Evolutionary conservation across 1,140 invertebrate species (phyloP), one percentile per base, ranked within the genome.

Genomic region (Lepidurus packardi): DNA sequence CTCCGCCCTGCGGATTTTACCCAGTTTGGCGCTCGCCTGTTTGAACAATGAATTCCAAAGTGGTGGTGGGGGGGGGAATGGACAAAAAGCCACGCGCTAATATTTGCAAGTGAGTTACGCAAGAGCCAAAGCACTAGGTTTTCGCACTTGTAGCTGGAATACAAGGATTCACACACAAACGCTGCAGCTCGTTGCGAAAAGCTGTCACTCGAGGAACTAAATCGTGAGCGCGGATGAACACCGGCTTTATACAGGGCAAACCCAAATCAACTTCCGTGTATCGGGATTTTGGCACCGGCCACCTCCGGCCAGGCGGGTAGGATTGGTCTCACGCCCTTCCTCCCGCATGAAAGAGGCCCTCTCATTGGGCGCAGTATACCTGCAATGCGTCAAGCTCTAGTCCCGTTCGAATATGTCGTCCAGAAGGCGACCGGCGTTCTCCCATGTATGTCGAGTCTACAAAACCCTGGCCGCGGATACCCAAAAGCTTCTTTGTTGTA

Each of bases 241-340:
- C 53, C 53, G 53, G 53, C 53, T 65, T 65, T 65, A 65, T 65
- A 65, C 16, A n/a, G 21, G 53, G 53, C 53, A 65, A 34, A 65
- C 53, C 53, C 53, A 65, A 65, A 65, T 65, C 53, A 65, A 65
- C 53, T 65, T 65, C 53, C 53, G 53, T 65, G 53, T 65, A 65
- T 65, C 53, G 53, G 53, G 53, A 65, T 65, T 65, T 65, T 65
- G 53, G 53, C 53, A 65, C 53, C 53, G 53, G 53, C 53, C 53
- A 65, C 53, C 53, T 65, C 53, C 53, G 53, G 53, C 16, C 53
- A n/a, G 53, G 21, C 21, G 53, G 53, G 53, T n/a, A n/a, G 53
- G 53, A 65, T 65, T 65, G 53, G 53, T 65, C 53, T 65, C 53
- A n/a, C 21, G 53, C 53, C 53, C 53, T 65, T 65, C 53, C 53